Conservation (phyloP, 2,797 vertebrate species). For the Leptoclinus maculatus region DNA sequence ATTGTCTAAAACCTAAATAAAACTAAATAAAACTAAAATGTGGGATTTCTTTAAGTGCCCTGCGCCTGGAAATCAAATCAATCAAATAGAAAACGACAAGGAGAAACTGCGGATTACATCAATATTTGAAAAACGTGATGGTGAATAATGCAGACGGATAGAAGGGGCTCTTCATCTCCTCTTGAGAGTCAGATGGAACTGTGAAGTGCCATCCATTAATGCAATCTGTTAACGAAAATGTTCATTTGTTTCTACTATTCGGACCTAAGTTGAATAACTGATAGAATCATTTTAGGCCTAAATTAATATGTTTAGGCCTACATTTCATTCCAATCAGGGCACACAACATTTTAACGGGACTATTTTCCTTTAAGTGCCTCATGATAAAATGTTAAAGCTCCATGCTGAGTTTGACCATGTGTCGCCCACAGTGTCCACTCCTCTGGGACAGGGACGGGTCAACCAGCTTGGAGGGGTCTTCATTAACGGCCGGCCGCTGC, state of each 20-base stretch:
- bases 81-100: background rate
- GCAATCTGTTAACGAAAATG: background rate
- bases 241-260: background rate
- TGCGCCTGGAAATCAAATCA: slow-evolving; percentile 21
- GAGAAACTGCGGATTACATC: slow-evolving; percentile 17
- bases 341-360: too few relatives aligned
- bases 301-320: background rate
- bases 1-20: background rate
- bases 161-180: slow-evolving; percentile 23
- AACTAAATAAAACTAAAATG: background rate
- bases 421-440: slow-evolving; percentile 89
- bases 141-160: slow-evolving; percentile 40
- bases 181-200: slow-evolving; percentile 1
- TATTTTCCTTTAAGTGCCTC: background rate
- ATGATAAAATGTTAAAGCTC: background rate
- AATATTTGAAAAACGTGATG: slow-evolving; percentile 18
- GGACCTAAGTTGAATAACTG: background rate
- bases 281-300: background rate
- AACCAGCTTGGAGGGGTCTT: slow-evolving; percentile 98
- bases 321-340: background rate
- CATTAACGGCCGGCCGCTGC: slow-evolving; percentile 94
- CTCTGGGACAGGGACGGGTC: slow-evolving; percentile 95
- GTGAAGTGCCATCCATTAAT: slow-evolving; percentile 1
- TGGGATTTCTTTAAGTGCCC: slow-evolving; percentile 5
- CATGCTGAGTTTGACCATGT: slow-evolving; percentile 12